Evolutionary conservation across 2,797 vertebrate genomes (phyloP), one percentile per base, ranked within the genome.

Genomic region (Sitta carolinensis): DNA sequence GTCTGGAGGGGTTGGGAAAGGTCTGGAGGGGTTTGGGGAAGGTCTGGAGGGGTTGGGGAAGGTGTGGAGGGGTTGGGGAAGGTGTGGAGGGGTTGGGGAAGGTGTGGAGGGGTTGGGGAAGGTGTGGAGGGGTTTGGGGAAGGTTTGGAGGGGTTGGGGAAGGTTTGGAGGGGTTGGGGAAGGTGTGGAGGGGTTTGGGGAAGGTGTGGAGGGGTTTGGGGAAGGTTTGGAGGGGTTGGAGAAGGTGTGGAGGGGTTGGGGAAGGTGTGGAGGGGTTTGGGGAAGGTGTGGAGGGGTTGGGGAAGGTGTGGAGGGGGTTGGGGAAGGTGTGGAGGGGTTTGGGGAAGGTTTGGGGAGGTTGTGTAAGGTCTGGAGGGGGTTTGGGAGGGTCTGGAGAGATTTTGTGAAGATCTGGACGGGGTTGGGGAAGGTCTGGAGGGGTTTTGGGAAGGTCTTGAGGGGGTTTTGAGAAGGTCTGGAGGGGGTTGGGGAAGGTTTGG

Each of bases 351-450:
- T 36, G 36, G 36, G 4, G 23, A 7, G 17, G 36, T 4, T 29
- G 8, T 8, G 36, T 8, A 36, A 36, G 36, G 36, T 36, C 10
- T 29, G 50, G 16, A 9, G 51, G 4, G 10, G 27, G 7, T 16
- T 10, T n/a, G 10, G 22, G 21, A 9, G 22, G 9, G 6, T 13
- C 3, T 34, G n/a, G 15, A 13, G n/a, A 16, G 3, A 16, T 27
- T 58, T 18, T 9, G 5, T 32, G 13, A 7, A 10, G 30, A 3
- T n/a, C 4, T 4, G 36, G 16, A 2, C n/a, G 20, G 11, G 2
- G 8, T 57, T 34, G 6, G 10, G 42, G 7, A 9, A 57, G 13
- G 6, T 7, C 6, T 55, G 32, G 55, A 8, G 16, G 12, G 4
- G 57, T 25, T 45, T 18, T 18, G 16, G 9, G 22, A 3, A 7